Evolutionary conservation across 2,888 invertebrate genomes (phyloP).

Genomic region (Volucella inflata): DNA sequence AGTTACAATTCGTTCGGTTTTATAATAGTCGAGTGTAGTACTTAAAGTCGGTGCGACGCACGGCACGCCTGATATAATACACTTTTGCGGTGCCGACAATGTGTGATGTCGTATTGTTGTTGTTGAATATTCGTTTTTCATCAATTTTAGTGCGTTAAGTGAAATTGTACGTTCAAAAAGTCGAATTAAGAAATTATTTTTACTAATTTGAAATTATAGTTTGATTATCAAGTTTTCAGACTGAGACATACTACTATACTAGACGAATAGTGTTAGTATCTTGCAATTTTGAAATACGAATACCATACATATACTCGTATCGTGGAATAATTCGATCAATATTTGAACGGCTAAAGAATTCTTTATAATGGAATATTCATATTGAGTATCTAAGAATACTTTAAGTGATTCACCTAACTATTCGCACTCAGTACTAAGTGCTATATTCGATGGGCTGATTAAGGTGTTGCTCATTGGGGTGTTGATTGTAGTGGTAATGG

Average conservation of each 20-base stretch:
- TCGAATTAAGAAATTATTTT: neutral
- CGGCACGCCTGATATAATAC: conserved; percentile 49
- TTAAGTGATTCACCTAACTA: conserved; percentile 41
- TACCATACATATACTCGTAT: no score
- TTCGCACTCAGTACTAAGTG: neutral
- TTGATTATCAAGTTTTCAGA: neutral
- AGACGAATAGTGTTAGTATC: conserved; percentile 6
- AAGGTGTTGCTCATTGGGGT: conserved; percentile 7
- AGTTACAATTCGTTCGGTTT: conserved; percentile 20
- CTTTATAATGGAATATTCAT: conserved; percentile 34
- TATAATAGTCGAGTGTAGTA: conserved; percentile 50
- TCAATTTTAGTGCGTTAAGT: conserved; percentile 31
- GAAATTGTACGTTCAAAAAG: conserved; percentile 45
- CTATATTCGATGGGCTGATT: conserved; percentile 36
- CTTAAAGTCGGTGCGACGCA: conserved; percentile 57
- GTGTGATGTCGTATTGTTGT: conserved; percentile 35
- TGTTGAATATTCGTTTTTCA: neutral
- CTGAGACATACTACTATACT: neutral
- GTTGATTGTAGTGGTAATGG: neutral
- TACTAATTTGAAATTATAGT: neutral
- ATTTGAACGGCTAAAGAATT: neutral
- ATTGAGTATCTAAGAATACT: conserved; percentile 37
- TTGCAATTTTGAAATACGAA: conserved; percentile 4
- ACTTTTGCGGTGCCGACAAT: conserved; percentile 48
- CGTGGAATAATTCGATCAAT: no score